Base-by-base conservation (phyloP, 2,888 invertebrate species). In the Caenorhabditis zanzibari region DNA sequence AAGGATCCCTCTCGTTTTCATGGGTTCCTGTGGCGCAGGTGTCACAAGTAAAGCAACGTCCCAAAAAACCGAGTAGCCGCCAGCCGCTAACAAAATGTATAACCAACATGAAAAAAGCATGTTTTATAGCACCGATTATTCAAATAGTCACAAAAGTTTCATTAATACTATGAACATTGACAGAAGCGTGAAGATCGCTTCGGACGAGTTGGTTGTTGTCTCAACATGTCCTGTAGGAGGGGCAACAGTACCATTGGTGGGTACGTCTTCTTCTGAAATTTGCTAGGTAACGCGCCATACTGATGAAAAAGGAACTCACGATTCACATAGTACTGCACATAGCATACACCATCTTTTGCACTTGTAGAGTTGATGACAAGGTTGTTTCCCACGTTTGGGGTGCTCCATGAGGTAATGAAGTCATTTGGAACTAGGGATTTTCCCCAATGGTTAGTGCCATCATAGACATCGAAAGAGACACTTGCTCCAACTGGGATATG, bases 321-420 rank as follows among this genome's bases (percentile, higher is more conserved):
- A 41, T 32, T 1, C 0, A 76, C 61, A 61, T 47, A 76, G 32
- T 76, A 76, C 52, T 76, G 76, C 12, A 68, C 52, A 38, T 22
- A 76, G 28, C 35, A 76, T 14, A 35, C 38, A 35, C 69, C 76
- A 16, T n/a, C 24, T 14, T 52, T 22, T 3, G 28, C 26, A 5
- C 35, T 35, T 12, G 38, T 47, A 0, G 76, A 76, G 0, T 38
- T 38, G 10, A 59, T 41, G 14, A 38, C 26, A 58, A 76, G 35
- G 1, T 32, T 28, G 6, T 35, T n/a, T 38, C 68, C 76, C 38
- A 76, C 49, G 26, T 59, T 1, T 7, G 52, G 76, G 16, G 26
- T 61, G 38, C 28, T 68, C 76, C 76, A 76, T 38, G 10, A 14
- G 19, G n/a, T 28, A 22, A 69, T n/a, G 12, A 9, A 54, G 24